A percentile compares a stretch with the other conserved stretches of the same genome.
These are phyloP conservation scores for Rhinophrynus dorsalis DNA, from an alignment of 2,797 vertebrate genomes.

Conservation along the genomic window DNA sequence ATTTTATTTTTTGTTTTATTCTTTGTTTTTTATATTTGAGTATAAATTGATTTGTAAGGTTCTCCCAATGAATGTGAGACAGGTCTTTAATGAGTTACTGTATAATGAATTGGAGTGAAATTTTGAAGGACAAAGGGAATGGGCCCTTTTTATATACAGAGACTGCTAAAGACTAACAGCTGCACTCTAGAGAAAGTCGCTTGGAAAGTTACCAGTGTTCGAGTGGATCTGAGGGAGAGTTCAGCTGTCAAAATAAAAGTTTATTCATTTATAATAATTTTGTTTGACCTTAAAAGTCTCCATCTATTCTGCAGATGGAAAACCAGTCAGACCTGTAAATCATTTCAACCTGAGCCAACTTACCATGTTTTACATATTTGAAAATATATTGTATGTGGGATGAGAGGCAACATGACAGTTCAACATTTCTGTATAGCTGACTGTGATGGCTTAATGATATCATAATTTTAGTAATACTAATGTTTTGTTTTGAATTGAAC, in stretches of 20 bases:
- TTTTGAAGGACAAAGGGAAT: no score
- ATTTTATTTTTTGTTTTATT: no score
- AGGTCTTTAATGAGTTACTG: no score
- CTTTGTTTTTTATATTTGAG: no score
- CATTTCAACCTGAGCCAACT: constrained; percentile 1
- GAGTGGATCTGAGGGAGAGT: constrained; percentile 7
- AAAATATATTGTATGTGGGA: background rate
- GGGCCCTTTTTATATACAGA: background rate
- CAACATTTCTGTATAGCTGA: background rate
- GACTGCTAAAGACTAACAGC: constrained; percentile 2
- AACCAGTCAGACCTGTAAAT: constrained; percentile 12
- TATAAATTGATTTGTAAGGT: no score
- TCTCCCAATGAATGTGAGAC: no score
- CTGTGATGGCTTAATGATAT: background rate
- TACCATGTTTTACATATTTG: background rate
- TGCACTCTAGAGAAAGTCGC: constrained; percentile 18
- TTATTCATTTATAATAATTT: background rate
- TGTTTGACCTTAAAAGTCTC: constrained; percentile 39
- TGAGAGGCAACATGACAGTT: background rate
- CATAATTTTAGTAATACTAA: background rate
- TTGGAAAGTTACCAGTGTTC: constrained; percentile 22
- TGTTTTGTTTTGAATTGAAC: background rate
- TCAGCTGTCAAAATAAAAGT: constrained; percentile 27
- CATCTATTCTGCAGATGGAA: constrained; percentile 3
- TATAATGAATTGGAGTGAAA: no score